A percentile compares a stretch with the other conserved stretches of the same genome.
Evolutionary conservation across 2,113 vertebrate species (phyloP).

Genomic region (Ahaetulla prasina): DNA sequence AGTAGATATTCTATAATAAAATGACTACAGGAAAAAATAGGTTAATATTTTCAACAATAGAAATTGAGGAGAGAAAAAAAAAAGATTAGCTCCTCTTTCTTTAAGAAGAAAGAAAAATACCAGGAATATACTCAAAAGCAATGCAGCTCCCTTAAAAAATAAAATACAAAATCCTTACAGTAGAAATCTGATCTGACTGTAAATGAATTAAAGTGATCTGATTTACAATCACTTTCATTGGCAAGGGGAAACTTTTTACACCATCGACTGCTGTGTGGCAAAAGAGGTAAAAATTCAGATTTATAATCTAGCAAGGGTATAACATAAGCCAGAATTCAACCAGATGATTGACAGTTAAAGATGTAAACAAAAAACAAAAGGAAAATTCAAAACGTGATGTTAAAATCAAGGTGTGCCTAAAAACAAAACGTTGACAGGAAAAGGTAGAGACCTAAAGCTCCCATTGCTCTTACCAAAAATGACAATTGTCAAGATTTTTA

Average conservation of each 20-base stretch:
- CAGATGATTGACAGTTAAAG: neutral
- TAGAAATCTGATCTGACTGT: neutral
- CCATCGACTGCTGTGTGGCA: neutral
- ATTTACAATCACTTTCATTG: neutral
- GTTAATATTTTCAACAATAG: too few species aligned
- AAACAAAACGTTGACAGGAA: neutral
- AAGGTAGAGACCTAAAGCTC: neutral
- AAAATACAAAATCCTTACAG: neutral
- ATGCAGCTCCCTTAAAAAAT: neutral
- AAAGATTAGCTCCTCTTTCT: too few species aligned
- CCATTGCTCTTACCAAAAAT: neutral
- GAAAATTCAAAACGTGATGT: neutral
- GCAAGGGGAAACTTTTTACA: neutral
- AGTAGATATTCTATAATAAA: too few species aligned
- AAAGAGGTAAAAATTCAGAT: neutral
- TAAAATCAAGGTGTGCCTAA: neutral
- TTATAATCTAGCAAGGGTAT: neutral
- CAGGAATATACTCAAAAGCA: neutral
- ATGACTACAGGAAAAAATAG: too few species aligned
- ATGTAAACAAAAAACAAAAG: neutral
- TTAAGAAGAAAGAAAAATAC: too few species aligned
- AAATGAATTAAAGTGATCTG: neutral
- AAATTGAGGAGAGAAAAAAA: too few species aligned
- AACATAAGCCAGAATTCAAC: neutral
- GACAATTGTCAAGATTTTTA: neutral